Percentiles rank a stretch among this genome's conserved stretches.
Conservation (phyloP, 2,113 vertebrate species). For the Cynocephalus volans region DNA sequence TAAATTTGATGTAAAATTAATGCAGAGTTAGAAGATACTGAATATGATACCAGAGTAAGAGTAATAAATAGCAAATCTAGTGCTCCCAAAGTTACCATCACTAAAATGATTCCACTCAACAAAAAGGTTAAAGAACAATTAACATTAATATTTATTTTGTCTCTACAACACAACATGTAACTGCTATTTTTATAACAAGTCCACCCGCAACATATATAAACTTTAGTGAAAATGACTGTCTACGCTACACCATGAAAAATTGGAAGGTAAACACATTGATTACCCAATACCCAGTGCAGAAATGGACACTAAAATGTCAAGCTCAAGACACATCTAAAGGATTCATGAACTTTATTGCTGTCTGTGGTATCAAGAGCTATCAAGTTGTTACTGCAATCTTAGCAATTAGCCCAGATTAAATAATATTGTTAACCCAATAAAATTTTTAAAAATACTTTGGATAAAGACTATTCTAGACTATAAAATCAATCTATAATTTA, state of each 20-base stretch:
- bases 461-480: background rate
- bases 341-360: background rate
- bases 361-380: background rate
- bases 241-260: background rate
- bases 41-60: background rate
- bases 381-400: background rate
- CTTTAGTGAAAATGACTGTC: background rate
- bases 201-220: background rate
- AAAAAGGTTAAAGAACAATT: conserved; percentile 18
- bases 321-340: background rate
- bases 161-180: background rate
- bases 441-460: background rate
- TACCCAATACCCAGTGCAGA: background rate
- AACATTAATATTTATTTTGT: background rate
- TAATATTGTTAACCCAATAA: background rate
- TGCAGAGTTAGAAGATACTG: background rate
- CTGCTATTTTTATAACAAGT: background rate
- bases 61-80: background rate
- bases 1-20: conserved; percentile 21
- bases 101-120: background rate
- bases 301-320: background rate
- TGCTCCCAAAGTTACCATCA: background rate
- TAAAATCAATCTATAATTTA: background rate
- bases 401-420: background rate
- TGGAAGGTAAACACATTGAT: background rate